Percentiles rank a stretch among this genome's conserved stretches.
These are phyloP conservation scores for Hoplostethus mediterraneus DNA, from an alignment of 2,797 vertebrate genomes.

Conservation along the genomic window DNA sequence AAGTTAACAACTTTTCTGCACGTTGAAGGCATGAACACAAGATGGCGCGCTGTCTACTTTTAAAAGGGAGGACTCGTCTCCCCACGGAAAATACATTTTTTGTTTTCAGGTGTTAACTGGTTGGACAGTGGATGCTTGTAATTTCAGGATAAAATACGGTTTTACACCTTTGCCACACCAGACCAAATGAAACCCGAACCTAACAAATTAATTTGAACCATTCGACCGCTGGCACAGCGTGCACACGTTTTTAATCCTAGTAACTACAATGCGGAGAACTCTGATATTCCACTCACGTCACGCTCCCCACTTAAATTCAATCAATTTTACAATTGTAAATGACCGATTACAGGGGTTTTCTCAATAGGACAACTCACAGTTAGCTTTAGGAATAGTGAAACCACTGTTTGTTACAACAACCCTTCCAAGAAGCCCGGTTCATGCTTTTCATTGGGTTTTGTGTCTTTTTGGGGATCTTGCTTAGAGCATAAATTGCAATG, in stretches of 20 bases:
- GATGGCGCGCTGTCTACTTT: constrained; percentile 9
- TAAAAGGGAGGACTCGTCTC: not conserved
- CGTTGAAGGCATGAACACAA: constrained; percentile 14
- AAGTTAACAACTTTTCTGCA: too few relatives aligned
- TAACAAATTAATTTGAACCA: not conserved
- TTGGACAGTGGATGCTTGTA: not conserved
- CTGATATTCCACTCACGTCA: not conserved
- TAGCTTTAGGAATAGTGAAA: too few relatives aligned
- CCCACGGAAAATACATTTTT: not conserved
- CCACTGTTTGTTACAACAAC: too few relatives aligned
- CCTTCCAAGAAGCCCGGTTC: too few relatives aligned
- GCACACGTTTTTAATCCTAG: not conserved
- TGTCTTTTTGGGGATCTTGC: too few relatives aligned
- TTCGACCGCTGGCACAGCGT: not conserved
- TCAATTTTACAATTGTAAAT: not conserved
- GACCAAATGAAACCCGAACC: not conserved
- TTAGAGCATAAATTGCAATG: too few relatives aligned
- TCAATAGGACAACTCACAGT: too few relatives aligned
- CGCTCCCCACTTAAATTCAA: not conserved
- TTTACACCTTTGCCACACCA: too few relatives aligned
- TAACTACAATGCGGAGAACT: not conserved
- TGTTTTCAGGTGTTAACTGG: not conserved
- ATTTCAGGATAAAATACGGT: not conserved
- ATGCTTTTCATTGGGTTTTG: too few relatives aligned
- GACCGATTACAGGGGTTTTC: not conserved